A percentile compares a stretch with the other conserved stretches of the same genome.
These are phyloP conservation scores for Dolichomitus sp. DNA, from an alignment of 2,888 invertebrate genomes.

Conservation along the genomic window DNA sequence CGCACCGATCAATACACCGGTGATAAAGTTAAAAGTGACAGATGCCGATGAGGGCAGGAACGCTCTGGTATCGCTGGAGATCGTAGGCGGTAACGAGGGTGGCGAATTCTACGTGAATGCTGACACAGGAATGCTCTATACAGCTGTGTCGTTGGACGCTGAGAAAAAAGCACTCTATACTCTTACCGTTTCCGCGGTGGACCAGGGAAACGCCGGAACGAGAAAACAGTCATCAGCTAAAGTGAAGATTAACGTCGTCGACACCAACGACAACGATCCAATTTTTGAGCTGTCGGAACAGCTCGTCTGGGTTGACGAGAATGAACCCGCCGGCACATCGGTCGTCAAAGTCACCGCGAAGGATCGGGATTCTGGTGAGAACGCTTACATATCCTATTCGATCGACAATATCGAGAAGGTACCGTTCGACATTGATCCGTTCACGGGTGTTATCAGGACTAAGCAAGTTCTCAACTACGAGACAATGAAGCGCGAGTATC, in stretches of 20 bases:
- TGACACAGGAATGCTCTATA: conserved; percentile 96
- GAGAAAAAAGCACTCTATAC: conserved; percentile 95
- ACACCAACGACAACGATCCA: conserved; percentile 98
- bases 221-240: conserved; percentile 96
- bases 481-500: conserved; percentile 94
- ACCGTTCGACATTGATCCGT: conserved; percentile 98
- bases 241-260: conserved; percentile 95
- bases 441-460: conserved; percentile 95
- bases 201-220: conserved; percentile 94
- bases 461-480: conserved; percentile 96
- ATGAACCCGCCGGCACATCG: conserved; percentile 94
- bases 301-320: conserved; percentile 94
- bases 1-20: conserved; percentile 95
- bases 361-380: conserved; percentile 97
- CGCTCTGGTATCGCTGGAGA: conserved; percentile 94
- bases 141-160: conserved; percentile 93
- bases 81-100: conserved; percentile 97
- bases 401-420: conserved; percentile 96
- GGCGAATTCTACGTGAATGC: conserved; percentile 95
- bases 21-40: conserved; percentile 94
- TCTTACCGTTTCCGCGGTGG: conserved; percentile 95
- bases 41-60: conserved; percentile 95
- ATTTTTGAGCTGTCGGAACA: conserved; percentile 92
- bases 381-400: conserved; percentile 97
- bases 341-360: conserved; percentile 95